Evolutionary conservation across 1,140 invertebrate genomes (phyloP).

Genomic region (Argopecten irradians): DNA sequence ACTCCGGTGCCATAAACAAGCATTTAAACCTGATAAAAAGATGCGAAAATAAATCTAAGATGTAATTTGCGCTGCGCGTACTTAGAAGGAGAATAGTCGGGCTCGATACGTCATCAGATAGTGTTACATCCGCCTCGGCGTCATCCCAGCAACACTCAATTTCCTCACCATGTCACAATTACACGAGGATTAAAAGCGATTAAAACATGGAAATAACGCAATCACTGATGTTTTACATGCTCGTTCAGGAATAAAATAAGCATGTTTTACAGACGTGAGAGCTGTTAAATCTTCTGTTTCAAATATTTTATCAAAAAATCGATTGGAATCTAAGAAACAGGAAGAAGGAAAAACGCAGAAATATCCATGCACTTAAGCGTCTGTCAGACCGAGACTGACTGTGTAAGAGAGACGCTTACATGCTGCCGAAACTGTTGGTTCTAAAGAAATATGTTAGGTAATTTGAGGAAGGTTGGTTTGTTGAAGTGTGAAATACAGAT

Average conservation of each 20-base stretch:
- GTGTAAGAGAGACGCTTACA: neutral
- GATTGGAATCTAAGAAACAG: neutral
- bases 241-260: conserved; percentile 24
- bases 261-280: conserved; percentile 2
- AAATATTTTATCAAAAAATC: conserved; percentile 24
- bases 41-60: conserved; percentile 44
- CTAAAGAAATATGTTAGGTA: too few species aligned
- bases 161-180: conserved; percentile 8
- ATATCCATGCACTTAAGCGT: neutral
- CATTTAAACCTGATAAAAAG: conserved; percentile 45
- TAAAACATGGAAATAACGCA: conserved; percentile 27
- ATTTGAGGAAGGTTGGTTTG: neutral
- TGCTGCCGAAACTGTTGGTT: too few species aligned
- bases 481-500: neutral
- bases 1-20: conserved; percentile 46
- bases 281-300: neutral
- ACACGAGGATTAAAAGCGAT: neutral
- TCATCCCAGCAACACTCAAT: conserved; percentile 19
- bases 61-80: conserved; percentile 38
- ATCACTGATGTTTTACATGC: neutral
- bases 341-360: neutral
- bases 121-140: neutral
- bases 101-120: conserved; percentile 11
- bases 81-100: conserved; percentile 7
- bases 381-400: neutral